Evolutionary conservation across 2,113 vertebrate species (phyloP).

Genomic region (Dipodomys merriami): DNA sequence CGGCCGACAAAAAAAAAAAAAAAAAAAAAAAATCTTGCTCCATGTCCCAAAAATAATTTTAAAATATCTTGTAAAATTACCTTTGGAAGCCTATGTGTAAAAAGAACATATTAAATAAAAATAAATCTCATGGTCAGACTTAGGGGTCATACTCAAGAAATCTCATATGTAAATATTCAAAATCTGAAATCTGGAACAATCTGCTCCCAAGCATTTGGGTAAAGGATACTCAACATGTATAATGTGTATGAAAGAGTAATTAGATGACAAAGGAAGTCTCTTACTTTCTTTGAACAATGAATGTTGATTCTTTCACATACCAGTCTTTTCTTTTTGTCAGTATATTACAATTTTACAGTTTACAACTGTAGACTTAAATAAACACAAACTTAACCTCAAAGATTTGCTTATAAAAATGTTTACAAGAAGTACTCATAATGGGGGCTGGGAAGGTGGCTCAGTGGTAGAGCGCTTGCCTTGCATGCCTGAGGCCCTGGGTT

Average conservation of each 20-base stretch:
- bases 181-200: neutral
- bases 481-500: too few relatives aligned
- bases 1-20: too few relatives aligned
- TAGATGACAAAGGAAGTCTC: constrained; percentile 48
- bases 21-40: neutral
- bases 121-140: neutral
- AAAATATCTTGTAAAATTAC: neutral
- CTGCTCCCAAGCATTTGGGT: neutral
- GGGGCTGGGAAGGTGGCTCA: too few relatives aligned
- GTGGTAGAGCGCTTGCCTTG: too few relatives aligned
- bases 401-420: constrained; percentile 40
- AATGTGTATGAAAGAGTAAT: constrained; percentile 42
- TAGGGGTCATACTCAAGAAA: neutral
- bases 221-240: neutral
- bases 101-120: neutral
- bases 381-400: constrained; percentile 46
- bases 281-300: constrained; percentile 12
- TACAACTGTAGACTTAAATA: constrained; percentile 6
- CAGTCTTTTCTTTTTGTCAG: neutral
- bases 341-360: constrained; percentile 42
- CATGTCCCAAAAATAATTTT: neutral
- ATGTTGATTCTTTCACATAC: neutral
- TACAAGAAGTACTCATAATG: neutral
- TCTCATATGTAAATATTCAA: neutral
- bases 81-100: neutral